Evolutionary conservation across 2,888 invertebrate genomes (phyloP).

Genomic region (Keiferia lycopersicella): DNA sequence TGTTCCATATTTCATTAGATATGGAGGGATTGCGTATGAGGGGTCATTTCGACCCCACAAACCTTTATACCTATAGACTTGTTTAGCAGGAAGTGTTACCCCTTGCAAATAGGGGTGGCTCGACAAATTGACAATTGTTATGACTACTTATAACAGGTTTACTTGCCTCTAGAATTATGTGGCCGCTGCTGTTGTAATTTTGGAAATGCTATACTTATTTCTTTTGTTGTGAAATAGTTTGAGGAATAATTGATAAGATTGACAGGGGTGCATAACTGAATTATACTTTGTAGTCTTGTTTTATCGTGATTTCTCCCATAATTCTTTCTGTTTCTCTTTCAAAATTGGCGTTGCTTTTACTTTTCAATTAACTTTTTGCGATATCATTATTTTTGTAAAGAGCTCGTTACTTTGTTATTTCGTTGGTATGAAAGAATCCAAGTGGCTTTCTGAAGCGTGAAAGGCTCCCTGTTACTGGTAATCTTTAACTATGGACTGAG

Average conservation of each 20-base stretch:
- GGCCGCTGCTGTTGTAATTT: background rate
- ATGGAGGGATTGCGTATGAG: constrained; percentile 57
- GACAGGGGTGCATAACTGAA: background rate
- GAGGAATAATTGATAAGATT: background rate
- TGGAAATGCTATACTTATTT: background rate
- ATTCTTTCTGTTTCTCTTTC: no score
- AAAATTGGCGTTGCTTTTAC: no score
- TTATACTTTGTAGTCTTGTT: no score
- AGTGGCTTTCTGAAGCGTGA: background rate
- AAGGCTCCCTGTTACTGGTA: background rate
- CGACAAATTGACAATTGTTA: constrained; percentile 30
- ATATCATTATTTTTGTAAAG: no score
- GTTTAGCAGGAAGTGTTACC: constrained; percentile 16
- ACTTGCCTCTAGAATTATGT: constrained; percentile 3
- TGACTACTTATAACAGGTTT: constrained; percentile 22
- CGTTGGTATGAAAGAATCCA: background rate
- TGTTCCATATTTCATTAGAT: constrained; percentile 73
- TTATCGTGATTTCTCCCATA: no score
- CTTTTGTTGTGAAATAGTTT: background rate
- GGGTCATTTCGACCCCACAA: constrained; percentile 55
- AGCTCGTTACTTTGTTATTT: no score
- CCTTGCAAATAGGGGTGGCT: constrained; percentile 40
- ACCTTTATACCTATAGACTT: constrained; percentile 8
- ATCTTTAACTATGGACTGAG: background rate
- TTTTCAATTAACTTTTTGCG: no score